A percentile compares a stretch with the other conserved stretches of the same genome.
Evolutionary conservation across 2,797 vertebrate genomes (phyloP).

Genomic region (Galaxias olidus): DNA sequence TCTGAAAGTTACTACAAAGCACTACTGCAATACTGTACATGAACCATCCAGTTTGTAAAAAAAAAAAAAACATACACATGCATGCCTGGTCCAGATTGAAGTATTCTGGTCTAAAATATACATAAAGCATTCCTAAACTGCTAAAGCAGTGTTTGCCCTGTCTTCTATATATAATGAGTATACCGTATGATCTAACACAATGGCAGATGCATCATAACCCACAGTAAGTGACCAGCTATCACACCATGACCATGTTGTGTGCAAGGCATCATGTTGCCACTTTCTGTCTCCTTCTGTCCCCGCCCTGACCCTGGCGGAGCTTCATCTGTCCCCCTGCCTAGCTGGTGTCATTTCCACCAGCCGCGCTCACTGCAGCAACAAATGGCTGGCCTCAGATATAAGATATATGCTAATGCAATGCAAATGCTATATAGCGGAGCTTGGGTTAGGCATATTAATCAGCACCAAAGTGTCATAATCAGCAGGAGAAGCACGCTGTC

Average conservation of each 20-base stretch:
- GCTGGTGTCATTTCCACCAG: conserved; percentile 54
- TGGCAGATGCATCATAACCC: too few species aligned
- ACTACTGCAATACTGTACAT: too few species aligned
- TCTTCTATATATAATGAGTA: too few species aligned
- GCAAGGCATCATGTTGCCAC: background rate
- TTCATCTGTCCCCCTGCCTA: conserved; percentile 46
- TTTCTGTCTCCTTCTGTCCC: conserved; percentile 7
- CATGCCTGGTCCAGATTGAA: too few species aligned
- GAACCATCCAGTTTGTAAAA: too few species aligned
- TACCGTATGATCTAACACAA: too few species aligned
- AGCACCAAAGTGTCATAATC: conserved; percentile 48
- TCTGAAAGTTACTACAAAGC: too few species aligned
- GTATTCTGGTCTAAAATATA: too few species aligned
- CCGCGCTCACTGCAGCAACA: conserved; percentile 21
- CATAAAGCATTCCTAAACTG: too few species aligned
- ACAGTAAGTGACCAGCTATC: too few species aligned
- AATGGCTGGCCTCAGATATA: conserved; percentile 45
- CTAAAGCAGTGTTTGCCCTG: too few species aligned
- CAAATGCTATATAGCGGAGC: conserved; percentile 58
- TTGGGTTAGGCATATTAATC: conserved; percentile 61
- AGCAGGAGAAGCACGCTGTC: conserved; percentile 41
- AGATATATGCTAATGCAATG: conserved; percentile 63
- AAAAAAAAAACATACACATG: too few species aligned
- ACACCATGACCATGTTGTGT: background rate
- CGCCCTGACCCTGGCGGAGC: conserved; percentile 24